These are phyloP conservation scores for Mormyrops attenuatus DNA, from an alignment of 2,797 vertebrate genomes.

Conservation along the genomic window DNA sequence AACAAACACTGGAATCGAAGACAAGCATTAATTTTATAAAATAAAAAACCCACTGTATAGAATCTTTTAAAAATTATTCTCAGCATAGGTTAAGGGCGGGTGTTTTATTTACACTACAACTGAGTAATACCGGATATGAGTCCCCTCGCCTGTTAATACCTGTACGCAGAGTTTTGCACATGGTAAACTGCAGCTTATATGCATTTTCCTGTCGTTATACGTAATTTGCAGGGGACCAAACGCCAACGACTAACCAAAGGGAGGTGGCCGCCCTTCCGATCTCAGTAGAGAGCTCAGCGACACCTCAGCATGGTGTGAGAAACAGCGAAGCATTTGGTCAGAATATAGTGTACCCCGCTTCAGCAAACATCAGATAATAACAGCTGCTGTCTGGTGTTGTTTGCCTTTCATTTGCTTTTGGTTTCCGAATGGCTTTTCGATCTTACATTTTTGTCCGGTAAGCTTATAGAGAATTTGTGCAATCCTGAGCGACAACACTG, in stretches of 20 bases:
- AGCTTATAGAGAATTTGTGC: background rate
- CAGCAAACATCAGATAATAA: background rate
- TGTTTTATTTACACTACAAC: background rate
- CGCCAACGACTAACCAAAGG: background rate
- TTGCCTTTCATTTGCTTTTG: background rate
- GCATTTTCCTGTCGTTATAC: background rate
- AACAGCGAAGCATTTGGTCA: background rate
- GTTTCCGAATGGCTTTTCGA: background rate
- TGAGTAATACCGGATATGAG: background rate
- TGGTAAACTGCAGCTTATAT: background rate
- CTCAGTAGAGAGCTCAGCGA: background rate
- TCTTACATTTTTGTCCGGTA: background rate
- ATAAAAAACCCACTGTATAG: background rate
- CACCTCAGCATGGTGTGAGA: background rate
- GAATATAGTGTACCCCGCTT: background rate
- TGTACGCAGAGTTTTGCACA: background rate
- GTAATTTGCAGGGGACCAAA: background rate
- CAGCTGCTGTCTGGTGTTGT: background rate
- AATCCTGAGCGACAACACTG: background rate
- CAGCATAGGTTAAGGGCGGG: background rate
- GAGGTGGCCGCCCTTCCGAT: conserved; percentile 4
- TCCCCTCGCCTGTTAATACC: background rate
- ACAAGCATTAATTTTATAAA: background rate
- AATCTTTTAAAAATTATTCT: background rate
- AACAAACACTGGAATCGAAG: background rate